phyloP scores from a whole-genome alignment of 2,888 invertebrate genomes.

The Oxytorus armatus region DNA sequence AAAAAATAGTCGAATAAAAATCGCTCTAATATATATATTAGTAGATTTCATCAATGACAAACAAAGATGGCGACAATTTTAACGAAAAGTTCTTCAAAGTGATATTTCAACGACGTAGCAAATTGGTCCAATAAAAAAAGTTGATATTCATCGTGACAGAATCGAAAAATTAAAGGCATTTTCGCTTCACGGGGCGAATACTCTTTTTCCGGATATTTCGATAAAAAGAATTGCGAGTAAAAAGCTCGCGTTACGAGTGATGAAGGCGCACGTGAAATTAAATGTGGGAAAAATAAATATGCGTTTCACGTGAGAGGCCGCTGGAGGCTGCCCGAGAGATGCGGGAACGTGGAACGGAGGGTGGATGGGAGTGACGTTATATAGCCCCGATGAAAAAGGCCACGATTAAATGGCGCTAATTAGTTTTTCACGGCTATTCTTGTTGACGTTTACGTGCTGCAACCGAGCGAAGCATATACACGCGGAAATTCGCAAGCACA shows the following conservation, averaged over 20 bases:
- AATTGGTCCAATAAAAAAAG: no score
- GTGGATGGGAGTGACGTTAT: not conserved
- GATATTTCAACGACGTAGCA: no score
- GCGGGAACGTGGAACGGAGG: no score
- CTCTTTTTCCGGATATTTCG: slow-evolving; percentile 1
- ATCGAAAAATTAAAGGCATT: no score
- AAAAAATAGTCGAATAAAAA: no score
- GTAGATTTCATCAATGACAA: no score
- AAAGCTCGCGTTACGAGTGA: not conserved
- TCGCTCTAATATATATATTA: no score
- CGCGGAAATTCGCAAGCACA: slow-evolving; percentile 10
- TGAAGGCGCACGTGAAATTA: slow-evolving; percentile 27
- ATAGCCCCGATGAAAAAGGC: slow-evolving; percentile 51
- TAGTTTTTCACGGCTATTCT: slow-evolving; percentile 65
- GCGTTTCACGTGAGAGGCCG: slow-evolving; percentile 54
- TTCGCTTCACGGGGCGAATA: not conserved
- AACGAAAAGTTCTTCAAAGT: no score
- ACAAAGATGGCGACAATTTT: no score
- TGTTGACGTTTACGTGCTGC: slow-evolving; percentile 54
- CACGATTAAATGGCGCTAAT: slow-evolving; percentile 68
- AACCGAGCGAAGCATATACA: slow-evolving; percentile 54
- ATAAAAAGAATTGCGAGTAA: not conserved
- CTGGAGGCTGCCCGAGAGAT: slow-evolving; percentile 18
- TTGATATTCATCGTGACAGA: no score
- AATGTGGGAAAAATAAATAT: slow-evolving; percentile 45